A percentile compares a stretch with the other conserved stretches of the same genome.
Conservation (phyloP, 2,797 vertebrate species). For the Lerista edwardsae region DNA sequence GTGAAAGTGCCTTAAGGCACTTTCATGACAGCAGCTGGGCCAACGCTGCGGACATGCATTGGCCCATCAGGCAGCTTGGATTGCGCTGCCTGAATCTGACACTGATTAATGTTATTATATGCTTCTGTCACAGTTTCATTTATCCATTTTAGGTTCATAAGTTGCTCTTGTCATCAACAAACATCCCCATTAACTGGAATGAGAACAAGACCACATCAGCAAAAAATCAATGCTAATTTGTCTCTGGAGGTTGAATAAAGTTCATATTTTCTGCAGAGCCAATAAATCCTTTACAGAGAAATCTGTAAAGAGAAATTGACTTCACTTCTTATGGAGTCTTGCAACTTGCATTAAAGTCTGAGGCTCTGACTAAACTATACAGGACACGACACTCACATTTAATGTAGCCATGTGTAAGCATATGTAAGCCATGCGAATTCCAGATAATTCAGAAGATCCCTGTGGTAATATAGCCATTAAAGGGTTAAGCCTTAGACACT, state of each 20-base stretch:
- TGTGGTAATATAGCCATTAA: no score
- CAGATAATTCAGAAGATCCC: neutral
- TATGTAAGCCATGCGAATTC: neutral
- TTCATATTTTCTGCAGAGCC: neutral
- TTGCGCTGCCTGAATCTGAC: no score
- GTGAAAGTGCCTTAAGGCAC: no score
- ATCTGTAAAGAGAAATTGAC: no score
- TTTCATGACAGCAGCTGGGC: no score
- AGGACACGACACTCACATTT: no score
- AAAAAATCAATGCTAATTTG: conserved; percentile 5
- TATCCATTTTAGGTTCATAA: neutral
- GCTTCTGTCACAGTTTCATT: neutral
- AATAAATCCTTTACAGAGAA: neutral
- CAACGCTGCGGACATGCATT: no score
- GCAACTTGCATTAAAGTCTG: neutral
- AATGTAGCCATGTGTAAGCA: neutral
- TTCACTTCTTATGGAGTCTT: neutral
- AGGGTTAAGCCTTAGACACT: no score
- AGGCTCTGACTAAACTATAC: neutral
- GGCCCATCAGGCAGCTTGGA: no score
- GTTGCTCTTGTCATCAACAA: conserved; percentile 2
- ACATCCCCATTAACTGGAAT: conserved; percentile 1
- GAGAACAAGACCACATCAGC: neutral
- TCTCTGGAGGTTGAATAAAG: conserved; percentile 12
- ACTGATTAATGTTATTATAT: neutral